A percentile compares a stretch with the other conserved stretches of the same genome.
These are phyloP conservation scores for Zonitis immaculata DNA, from an alignment of 2,888 invertebrate species.

Conservation along the genomic window DNA sequence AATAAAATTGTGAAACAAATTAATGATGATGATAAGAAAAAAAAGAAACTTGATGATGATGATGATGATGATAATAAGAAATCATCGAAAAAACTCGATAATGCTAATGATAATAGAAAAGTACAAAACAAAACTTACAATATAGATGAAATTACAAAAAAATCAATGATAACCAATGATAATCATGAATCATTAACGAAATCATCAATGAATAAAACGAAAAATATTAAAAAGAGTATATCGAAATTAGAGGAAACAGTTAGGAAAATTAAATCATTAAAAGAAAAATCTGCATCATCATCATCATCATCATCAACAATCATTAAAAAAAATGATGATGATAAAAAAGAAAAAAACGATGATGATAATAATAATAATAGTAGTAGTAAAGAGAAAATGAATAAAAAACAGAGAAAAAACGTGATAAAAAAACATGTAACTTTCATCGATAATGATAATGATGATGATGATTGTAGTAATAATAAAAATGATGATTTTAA, in stretches of 20 bases:
- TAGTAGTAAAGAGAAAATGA: no score
- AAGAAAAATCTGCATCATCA: slow-evolving; percentile 13
- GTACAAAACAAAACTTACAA: no score
- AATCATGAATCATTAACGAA: slow-evolving; percentile 24
- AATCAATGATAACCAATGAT: background rate
- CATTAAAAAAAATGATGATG: background rate
- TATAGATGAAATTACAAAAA: background rate
- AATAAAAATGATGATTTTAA: slow-evolving; percentile 3
- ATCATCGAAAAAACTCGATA: background rate
- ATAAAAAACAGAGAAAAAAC: slow-evolving; percentile 5
- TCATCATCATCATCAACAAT: slow-evolving; percentile 4
- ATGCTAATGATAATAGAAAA: background rate
- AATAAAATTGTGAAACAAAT: background rate
- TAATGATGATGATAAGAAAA: background rate
- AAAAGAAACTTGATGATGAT: background rate
- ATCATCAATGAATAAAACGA: slow-evolving; percentile 34
- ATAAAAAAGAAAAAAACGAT: slow-evolving; percentile 4
- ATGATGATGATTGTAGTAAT: background rate
- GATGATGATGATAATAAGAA: background rate
- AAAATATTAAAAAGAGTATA: background rate
- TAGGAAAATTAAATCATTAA: slow-evolving; percentile 14
- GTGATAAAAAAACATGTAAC: slow-evolving; percentile 2
- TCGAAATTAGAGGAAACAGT: slow-evolving; percentile 15
- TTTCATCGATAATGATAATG: slow-evolving; percentile 3
- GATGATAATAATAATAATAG: slow-evolving; percentile 2